Evolutionary conservation across 2,113 vertebrate species (phyloP), one percentile per base, ranked within the genome.

Genomic region (Phainopepla nitens): DNA sequence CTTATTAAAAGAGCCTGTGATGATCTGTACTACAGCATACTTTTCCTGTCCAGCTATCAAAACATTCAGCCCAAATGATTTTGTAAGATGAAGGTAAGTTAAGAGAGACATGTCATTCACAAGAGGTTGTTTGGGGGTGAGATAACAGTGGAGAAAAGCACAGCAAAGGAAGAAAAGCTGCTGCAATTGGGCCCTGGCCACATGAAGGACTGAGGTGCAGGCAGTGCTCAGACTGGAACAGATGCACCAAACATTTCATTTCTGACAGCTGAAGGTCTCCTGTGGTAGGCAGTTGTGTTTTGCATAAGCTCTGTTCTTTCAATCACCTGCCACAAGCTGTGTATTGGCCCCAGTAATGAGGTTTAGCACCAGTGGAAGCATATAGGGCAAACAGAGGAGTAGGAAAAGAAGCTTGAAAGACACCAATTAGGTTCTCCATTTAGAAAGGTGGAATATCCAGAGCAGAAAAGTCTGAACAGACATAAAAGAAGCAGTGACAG

Each of bases 401-500:
- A 65, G 47, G 42, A 50, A 66, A 70, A 66, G 28, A 7, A 81
- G 71, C 56, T 22, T 85, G 70, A 90, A 77, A 77, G 16, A 87
- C 29, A 62, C 51, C 64, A 93, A 88, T 95, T 95, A 92, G 47
- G 29, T 61, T 79, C 73, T 69, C 65, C 53, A 21, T 85, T 92
- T 84, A 93, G 29, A 75, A 83, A 73, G 64, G 69, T 3, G 71
- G 49, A 29, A 81, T 77, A 93, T 77, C 33, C 57, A 86, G 70
- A 85, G 87, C 78, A 77, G 17, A 56, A 47, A 49, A 64, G 8
- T 11, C 76, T 90, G 47, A 83, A 49, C 8, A 87, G 76, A 89
- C 76, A 86, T 95, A 88, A 93, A 94, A 96, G 83, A 25, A 96
- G 39, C 62, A 91, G 70, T 76, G 90, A 83, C 82, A 90, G 82